These are phyloP conservation scores for Lasioglossum leucozonium DNA, from an alignment of 2,888 invertebrate genomes.

Conservation along the genomic window DNA sequence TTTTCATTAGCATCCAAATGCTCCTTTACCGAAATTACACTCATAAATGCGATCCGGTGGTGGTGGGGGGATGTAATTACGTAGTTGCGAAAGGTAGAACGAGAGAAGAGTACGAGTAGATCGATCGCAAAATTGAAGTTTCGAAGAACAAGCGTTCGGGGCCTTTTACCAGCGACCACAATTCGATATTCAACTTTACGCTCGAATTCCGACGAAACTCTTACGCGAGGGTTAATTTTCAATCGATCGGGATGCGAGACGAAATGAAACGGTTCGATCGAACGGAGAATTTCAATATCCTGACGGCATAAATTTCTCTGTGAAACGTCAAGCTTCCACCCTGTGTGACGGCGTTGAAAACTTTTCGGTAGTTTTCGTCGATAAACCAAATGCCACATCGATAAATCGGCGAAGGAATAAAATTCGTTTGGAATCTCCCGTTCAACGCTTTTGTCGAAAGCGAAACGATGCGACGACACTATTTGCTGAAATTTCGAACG, in stretches of 20 bases:
- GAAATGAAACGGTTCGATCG: constrained; percentile 39
- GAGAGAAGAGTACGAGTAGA: not conserved
- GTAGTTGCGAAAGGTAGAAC: not conserved
- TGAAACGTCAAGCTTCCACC: constrained; percentile 22
- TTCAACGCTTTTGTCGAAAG: constrained; percentile 29
- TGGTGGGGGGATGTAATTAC: not conserved
- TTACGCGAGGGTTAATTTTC: constrained; percentile 47
- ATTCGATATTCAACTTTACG: constrained; percentile 26
- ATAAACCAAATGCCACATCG: constrained; percentile 41
- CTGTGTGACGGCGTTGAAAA: constrained; percentile 26
- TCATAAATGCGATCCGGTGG: not conserved
- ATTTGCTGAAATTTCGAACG: constrained; percentile 14
- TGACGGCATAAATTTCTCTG: constrained; percentile 21
- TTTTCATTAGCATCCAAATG: not conserved
- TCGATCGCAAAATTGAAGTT: constrained; percentile 2
- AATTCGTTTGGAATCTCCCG: constrained; percentile 33
- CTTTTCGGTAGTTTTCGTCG: constrained; percentile 18
- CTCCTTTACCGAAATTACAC: not conserved
- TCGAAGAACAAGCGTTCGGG: constrained; percentile 4
- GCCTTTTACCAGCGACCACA: constrained; percentile 19
- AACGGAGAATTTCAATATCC: constrained; percentile 10
- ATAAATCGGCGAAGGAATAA: constrained; percentile 35
- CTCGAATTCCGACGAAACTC: constrained; percentile 27
- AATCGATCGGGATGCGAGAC: constrained; percentile 38
- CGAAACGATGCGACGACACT: not conserved